A percentile compares a stretch with the other conserved stretches of the same genome.
Evolutionary conservation across 1,140 invertebrate species (phyloP).

Genomic region (Zaprionus tsacasi): DNA sequence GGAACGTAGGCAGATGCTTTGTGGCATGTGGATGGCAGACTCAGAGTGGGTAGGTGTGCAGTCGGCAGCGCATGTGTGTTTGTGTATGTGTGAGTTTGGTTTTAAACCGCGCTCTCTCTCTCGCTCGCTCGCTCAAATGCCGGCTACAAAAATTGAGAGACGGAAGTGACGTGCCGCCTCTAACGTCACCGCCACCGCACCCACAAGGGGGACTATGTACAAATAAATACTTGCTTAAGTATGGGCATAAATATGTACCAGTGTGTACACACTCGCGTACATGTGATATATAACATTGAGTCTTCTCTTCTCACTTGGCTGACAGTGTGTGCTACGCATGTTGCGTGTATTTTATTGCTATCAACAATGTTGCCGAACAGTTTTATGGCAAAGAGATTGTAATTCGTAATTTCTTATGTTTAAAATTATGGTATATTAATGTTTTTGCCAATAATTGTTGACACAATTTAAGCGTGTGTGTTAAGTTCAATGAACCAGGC

Average conservation of each 20-base stretch:
- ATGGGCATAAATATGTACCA: conserved; percentile 2
- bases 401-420: neutral
- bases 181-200: conserved; percentile 57
- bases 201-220: conserved; percentile 48
- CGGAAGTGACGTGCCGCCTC: conserved; percentile 57
- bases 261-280: neutral
- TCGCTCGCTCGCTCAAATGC: conserved; percentile 34
- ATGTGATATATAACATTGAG: neutral
- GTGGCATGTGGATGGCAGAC: conserved; percentile 69
- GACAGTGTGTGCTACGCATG: conserved; percentile 27
- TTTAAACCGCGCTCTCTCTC: conserved; percentile 29
- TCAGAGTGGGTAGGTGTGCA: conserved; percentile 30
- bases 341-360: conserved; percentile 23
- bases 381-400: conserved; percentile 3
- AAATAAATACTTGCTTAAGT: conserved; percentile 12
- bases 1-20: conserved; percentile 51
- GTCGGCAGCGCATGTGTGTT: neutral
- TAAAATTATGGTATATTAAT: neutral
- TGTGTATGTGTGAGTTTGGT: conserved; percentile 19
- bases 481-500: conserved; percentile 63
- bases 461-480: neutral
- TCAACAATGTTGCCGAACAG: conserved; percentile 33
- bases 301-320: conserved; percentile 7
- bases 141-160: conserved; percentile 59
- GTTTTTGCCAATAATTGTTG: neutral